Conservation (phyloP, 2,113 vertebrate species). For the Nematolebias whitei region DNA sequence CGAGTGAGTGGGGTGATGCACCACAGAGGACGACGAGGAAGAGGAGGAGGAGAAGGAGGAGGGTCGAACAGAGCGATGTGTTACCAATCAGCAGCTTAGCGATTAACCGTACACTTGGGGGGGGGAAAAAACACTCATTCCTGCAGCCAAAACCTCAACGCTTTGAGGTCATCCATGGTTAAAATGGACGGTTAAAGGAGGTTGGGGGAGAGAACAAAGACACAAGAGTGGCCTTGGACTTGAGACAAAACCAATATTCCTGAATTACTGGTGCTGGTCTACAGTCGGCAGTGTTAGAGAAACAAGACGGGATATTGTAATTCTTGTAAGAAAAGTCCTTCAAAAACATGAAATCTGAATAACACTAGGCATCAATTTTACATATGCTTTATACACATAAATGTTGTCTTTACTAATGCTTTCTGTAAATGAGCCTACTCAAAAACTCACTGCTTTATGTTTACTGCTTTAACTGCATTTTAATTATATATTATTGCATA, state of each 20-base stretch:
- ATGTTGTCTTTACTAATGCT: no score
- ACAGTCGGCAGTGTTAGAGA: not conserved
- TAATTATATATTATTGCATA: no score
- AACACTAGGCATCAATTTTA: no score
- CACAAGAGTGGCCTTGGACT: conserved; percentile 10
- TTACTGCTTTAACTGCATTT: no score
- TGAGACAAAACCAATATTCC: conserved; percentile 16
- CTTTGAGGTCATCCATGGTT: conserved; percentile 55
- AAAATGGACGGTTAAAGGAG: conserved; percentile 56
- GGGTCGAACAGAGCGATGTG: conserved; percentile 42
- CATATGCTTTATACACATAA: no score
- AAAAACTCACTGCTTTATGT: no score
- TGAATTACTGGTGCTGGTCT: conserved; percentile 13
- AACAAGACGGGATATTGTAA: not conserved
- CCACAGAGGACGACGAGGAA: conserved; percentile 32
- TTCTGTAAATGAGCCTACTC: no score
- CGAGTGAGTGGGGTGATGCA: conserved; percentile 59
- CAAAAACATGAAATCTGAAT: no score
- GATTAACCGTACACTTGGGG: conserved; percentile 63
- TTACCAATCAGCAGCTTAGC: conserved; percentile 57
- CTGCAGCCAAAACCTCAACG: conserved; percentile 24
- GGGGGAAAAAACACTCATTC: conserved; percentile 55
- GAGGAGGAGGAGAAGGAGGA: conserved; percentile 20
- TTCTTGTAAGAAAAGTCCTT: not conserved
- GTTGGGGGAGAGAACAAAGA: conserved; percentile 24